phyloP scores from a whole-genome alignment of 2,797 vertebrate species.

The Lacerta bilineata region DNA sequence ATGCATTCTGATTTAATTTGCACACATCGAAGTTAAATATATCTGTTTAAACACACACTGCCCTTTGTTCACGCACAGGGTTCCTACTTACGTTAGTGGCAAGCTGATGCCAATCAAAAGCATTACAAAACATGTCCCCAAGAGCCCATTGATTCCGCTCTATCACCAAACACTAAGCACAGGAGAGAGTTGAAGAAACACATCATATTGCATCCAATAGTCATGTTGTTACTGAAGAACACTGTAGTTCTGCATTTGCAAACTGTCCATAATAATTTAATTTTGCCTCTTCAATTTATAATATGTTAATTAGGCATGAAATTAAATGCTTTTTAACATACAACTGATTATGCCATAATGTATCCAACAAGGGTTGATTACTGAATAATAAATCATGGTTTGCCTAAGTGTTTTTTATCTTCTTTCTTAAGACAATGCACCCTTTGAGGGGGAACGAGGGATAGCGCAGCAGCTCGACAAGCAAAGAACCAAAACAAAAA shows the following conservation, averaged over 20 bases:
- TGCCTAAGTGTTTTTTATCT: constrained; percentile 73
- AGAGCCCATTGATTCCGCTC: constrained; percentile 57
- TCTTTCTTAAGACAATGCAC: constrained; percentile 29
- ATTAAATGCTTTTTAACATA: constrained; percentile 78
- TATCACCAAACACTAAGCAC: constrained; percentile 43
- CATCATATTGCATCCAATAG: constrained; percentile 70
- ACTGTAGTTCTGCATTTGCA: constrained; percentile 74
- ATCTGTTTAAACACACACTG: constrained; percentile 1
- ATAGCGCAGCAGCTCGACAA: constrained; percentile 33
- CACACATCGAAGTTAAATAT: constrained; percentile 46
- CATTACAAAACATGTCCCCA: constrained; percentile 21
- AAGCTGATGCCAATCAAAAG: constrained; percentile 62
- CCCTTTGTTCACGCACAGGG: constrained; percentile 1
- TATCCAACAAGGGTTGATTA: constrained; percentile 76
- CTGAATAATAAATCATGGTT: constrained; percentile 74
- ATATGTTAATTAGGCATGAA: constrained; percentile 78
- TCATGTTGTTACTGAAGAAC: constrained; percentile 74
- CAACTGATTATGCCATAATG: constrained; percentile 76
- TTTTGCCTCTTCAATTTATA: constrained; percentile 74
- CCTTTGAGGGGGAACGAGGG: constrained; percentile 40
- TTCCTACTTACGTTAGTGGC: constrained; percentile 56
- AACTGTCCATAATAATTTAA: constrained; percentile 81
- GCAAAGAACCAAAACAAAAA: background rate
- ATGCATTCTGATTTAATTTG: constrained; percentile 67
- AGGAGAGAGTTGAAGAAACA: constrained; percentile 61